A percentile compares a stretch with the other conserved stretches of the same genome.
Conservation (phyloP, 2,797 vertebrate species). For the Stomatorhinus walkeri region DNA sequence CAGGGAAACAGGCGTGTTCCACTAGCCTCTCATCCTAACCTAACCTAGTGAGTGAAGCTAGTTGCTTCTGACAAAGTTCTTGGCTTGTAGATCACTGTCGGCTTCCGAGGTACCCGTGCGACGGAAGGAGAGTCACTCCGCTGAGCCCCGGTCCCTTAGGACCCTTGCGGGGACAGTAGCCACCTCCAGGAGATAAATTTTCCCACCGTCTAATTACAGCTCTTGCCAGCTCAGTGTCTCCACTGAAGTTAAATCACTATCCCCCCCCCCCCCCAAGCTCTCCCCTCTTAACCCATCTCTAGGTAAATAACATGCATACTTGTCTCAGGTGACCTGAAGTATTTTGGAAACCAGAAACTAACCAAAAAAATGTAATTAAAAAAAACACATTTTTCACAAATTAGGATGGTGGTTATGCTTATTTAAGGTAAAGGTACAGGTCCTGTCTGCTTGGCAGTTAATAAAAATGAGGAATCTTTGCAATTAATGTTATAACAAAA, state of each 20-base stretch:
- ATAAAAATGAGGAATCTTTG: not conserved
- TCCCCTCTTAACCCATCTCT: conserved; percentile 19
- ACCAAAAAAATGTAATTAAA: not conserved
- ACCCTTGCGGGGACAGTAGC: conserved; percentile 42
- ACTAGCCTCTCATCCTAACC: not conserved
- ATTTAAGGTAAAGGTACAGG: not conserved
- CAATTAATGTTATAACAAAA: not conserved
- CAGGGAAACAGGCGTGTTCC: not conserved
- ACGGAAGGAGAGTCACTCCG: conserved; percentile 40
- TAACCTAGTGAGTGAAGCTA: conserved; percentile 24
- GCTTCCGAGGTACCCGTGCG: conserved; percentile 40
- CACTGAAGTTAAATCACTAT: conserved; percentile 52
- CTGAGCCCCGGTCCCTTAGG: conserved; percentile 45
- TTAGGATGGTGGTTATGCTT: not conserved
- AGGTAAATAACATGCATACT: conserved; percentile 53
- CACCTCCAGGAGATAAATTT: conserved; percentile 55
- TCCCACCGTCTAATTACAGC: conserved; percentile 56
- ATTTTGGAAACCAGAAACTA: not conserved
- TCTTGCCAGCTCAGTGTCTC: conserved; percentile 49
- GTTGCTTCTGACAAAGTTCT: conserved; percentile 46
- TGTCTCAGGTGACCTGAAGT: conserved; percentile 34
- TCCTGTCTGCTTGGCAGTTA: not conserved
- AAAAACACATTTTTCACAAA: not conserved
- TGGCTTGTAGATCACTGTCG: conserved; percentile 38
- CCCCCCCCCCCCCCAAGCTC: not conserved